These are phyloP conservation scores for Lepidurus arcticus DNA, from an alignment of 1,140 invertebrate genomes.

Conservation along the genomic window DNA sequence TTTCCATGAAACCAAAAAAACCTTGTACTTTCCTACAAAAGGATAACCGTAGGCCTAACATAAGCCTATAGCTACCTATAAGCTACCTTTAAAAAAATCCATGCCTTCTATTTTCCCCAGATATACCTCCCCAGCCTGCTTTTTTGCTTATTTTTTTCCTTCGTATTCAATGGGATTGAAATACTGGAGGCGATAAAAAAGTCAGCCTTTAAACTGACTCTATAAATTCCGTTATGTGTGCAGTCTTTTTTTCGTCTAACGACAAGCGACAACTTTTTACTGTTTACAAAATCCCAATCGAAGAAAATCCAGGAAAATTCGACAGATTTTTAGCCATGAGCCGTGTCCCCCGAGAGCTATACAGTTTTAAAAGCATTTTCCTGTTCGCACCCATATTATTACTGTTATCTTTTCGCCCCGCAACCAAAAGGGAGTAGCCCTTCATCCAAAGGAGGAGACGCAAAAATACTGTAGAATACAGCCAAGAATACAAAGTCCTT, in stretches of 20 bases:
- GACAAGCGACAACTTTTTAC: not conserved
- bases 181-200: not conserved
- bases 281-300: not conserved
- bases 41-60: not conserved
- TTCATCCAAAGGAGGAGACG: not conserved
- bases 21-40: not conserved
- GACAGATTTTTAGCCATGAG: not conserved
- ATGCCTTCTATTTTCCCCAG: not conserved
- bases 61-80: not conserved
- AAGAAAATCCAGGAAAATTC: not conserved
- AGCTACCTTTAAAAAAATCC: not conserved
- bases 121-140: not conserved
- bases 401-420: constrained; percentile 1
- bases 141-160: not conserved
- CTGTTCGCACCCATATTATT: constrained; percentile 18
- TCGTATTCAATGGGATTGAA: not conserved
- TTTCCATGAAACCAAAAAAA: not conserved
- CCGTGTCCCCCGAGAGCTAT: not conserved
- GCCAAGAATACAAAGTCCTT: not conserved
- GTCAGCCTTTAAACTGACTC: not conserved
- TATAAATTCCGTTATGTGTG: constrained; percentile 11
- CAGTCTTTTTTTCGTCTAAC: not conserved
- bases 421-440: not conserved
- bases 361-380: constrained; percentile 15
- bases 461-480: not conserved